Evolutionary conservation across 1,140 invertebrate species (phyloP).

Genomic region (Platorchestia sp.): DNA sequence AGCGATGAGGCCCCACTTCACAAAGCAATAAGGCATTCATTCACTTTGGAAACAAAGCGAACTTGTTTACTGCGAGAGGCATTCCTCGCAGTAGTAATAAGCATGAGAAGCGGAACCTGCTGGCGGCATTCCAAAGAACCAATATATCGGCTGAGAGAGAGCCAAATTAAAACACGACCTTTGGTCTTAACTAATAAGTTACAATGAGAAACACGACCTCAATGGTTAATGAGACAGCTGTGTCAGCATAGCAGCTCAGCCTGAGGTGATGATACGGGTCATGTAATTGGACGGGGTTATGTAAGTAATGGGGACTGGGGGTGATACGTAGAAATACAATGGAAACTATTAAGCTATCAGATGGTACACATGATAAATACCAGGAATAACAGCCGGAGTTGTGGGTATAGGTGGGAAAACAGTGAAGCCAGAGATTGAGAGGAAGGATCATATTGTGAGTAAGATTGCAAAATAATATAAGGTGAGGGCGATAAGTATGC

Average conservation of each 20-base stretch:
- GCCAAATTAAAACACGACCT: slow-evolving; percentile 46
- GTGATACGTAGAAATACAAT: background rate
- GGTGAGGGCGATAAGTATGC: too few species aligned
- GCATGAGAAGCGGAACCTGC: slow-evolving; percentile 32
- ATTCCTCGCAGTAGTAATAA: slow-evolving; percentile 25
- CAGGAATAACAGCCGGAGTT: background rate
- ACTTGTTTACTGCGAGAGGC: slow-evolving; percentile 1
- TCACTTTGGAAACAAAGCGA: background rate
- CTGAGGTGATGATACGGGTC: background rate
- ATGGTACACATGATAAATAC: background rate
- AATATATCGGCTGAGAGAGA: slow-evolving; percentile 34
- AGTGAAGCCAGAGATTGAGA: background rate
- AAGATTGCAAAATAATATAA: too few species aligned
- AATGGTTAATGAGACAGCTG: slow-evolving; percentile 38
- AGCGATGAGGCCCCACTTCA: background rate
- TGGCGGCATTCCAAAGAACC: slow-evolving; percentile 43
- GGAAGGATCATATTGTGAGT: background rate
- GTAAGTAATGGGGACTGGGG: background rate
- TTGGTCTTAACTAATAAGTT: slow-evolving; percentile 55
- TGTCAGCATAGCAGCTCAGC: background rate
- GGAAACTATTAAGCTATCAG: background rate
- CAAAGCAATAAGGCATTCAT: slow-evolving; percentile 26
- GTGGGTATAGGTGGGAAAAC: background rate
- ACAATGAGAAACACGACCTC: slow-evolving; percentile 51
- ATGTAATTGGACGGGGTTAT: background rate